A percentile compares a stretch with the other conserved stretches of the same genome.
Conservation (phyloP, 37 sponge, comb jelly and placozoan genomes). For the Halisarca cf. caerulea region DNA sequence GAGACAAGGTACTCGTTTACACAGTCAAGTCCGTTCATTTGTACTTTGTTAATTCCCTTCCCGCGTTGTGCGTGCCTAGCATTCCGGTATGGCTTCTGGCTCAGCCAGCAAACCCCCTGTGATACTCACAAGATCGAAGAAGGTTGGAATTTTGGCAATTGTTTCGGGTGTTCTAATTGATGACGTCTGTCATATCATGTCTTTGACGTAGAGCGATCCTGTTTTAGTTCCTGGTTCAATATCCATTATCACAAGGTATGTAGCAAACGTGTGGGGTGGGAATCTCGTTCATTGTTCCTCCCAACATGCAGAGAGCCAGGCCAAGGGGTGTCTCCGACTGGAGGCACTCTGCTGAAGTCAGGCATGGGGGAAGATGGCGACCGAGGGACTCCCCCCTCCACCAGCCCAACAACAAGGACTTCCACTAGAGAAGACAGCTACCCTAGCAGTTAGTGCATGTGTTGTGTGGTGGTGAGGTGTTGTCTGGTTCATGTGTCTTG, state of each 20-base stretch:
- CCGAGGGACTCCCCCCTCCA: not conserved
- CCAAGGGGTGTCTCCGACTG: not conserved
- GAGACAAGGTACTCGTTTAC: not conserved
- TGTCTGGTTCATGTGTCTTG: not conserved
- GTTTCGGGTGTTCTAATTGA: too few species aligned
- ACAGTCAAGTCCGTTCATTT: not conserved
- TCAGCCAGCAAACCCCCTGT: not conserved
- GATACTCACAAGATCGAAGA: constrained; percentile 4
- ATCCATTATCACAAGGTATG: constrained; percentile 65
- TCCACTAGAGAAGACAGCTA: not conserved
- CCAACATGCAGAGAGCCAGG: not conserved
- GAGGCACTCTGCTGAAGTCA: not conserved
- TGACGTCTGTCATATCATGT: not conserved
- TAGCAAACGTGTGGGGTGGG: not conserved
- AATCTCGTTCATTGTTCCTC: too few species aligned
- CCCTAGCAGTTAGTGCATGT: constrained; percentile 3
- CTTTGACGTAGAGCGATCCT: not conserved
- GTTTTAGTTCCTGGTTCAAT: constrained; percentile 49
- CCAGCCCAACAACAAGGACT: not conserved
- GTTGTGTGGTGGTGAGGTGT: not conserved
- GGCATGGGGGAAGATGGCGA: not conserved
- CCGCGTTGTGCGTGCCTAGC: not conserved
- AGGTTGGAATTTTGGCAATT: not conserved
- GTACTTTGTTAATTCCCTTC: not conserved
- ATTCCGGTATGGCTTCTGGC: constrained; percentile 5